phyloP scores from a whole-genome alignment of 2,888 invertebrate species.

The Hirtodrosophila confusa region DNA sequence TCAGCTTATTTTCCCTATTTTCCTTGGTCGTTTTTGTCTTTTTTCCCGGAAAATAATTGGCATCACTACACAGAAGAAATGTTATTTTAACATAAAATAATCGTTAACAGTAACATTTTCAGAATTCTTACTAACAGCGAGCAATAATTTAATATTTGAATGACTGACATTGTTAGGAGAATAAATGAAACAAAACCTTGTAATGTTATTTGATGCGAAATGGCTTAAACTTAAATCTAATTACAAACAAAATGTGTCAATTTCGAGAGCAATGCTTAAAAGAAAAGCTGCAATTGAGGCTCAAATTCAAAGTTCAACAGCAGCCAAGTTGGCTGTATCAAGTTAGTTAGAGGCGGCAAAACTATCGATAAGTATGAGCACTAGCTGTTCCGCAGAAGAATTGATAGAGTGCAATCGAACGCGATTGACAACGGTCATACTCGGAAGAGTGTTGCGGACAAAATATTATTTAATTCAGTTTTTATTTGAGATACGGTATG shows the following conservation, averaged over 20 bases:
- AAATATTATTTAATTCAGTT: constrained; percentile 15
- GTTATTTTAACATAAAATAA: too few relatives aligned
- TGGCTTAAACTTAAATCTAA: not conserved
- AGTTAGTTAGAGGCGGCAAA: constrained; percentile 8
- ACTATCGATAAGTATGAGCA: constrained; percentile 40
- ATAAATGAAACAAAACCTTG: not conserved
- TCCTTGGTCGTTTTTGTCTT: too few relatives aligned
- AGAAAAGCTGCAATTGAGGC: not conserved
- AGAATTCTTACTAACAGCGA: too few relatives aligned
- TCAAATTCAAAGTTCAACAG: constrained; percentile 10
- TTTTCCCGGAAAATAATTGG: too few relatives aligned
- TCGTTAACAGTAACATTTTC: too few relatives aligned
- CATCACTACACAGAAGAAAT: too few relatives aligned
- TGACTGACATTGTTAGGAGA: too few relatives aligned
- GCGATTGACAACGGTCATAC: constrained; percentile 51
- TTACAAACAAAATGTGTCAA: too few relatives aligned
- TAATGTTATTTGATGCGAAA: not conserved
- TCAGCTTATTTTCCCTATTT: too few relatives aligned
- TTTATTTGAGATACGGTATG: constrained; percentile 22
- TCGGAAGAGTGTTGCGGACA: constrained; percentile 27
- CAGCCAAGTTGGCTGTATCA: constrained; percentile 4
- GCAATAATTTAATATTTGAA: too few relatives aligned
- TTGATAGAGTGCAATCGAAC: constrained; percentile 55
- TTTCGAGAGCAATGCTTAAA: not conserved
- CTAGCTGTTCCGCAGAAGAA: constrained; percentile 21